These are phyloP conservation scores for Melanotaenia maccullochi DNA, from an alignment of 2,797 vertebrate species.

Conservation along the genomic window DNA sequence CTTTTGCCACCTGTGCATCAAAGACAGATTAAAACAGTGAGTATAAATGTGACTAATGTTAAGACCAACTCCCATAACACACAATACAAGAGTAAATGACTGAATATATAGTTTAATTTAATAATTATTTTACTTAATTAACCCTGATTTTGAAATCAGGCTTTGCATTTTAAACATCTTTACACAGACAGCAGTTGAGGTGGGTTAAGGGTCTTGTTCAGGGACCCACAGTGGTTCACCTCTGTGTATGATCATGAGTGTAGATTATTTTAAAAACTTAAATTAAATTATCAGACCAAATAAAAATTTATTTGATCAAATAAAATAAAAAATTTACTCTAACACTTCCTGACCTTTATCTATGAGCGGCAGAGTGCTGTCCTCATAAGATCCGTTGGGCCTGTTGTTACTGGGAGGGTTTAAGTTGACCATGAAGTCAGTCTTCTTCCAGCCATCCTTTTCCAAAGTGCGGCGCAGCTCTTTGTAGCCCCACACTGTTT, in stretches of 20 bases:
- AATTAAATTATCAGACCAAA: no score
- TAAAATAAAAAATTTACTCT: neutral
- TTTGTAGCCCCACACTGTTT: conserved; percentile 94
- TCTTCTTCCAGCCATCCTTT: conserved; percentile 98
- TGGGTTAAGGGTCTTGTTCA: no score
- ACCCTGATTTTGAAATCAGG: no score
- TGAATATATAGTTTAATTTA: no score
- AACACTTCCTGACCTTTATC: conserved; percentile 83
- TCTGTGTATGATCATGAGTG: no score
- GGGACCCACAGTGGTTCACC: no score
- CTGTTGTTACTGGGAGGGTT: conserved; percentile 84
- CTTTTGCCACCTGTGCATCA: conserved; percentile 84
- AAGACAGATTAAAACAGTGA: conserved; percentile 30
- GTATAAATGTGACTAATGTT: neutral
- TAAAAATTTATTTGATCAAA: neutral
- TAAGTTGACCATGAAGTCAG: conserved; percentile 92
- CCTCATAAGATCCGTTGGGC: conserved; percentile 90
- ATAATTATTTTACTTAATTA: no score
- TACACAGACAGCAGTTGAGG: no score
- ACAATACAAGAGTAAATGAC: no score
- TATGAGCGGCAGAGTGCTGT: conserved; percentile 94
- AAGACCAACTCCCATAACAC: no score
- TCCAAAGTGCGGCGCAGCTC: conserved; percentile 93
- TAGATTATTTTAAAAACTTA: no score
- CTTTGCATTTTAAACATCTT: no score